Evolutionary conservation across 2,888 invertebrate genomes (phyloP), one percentile per base, ranked within the genome.

Genomic region (Xylophagus ater): DNA sequence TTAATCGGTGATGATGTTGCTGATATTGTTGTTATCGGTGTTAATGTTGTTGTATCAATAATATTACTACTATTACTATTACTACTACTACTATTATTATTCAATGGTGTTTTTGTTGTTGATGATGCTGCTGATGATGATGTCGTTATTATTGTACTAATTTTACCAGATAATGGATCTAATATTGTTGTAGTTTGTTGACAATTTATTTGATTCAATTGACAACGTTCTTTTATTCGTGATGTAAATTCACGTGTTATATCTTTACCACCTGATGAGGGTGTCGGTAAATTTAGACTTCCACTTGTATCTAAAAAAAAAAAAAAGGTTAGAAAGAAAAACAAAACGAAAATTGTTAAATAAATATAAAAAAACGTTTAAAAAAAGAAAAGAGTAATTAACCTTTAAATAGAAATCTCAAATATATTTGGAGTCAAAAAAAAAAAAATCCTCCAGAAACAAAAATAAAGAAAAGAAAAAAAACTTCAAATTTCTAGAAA

Each of bases 81-180:
- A n/a, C n/a, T n/a, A n/a, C n/a, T n/a, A n/a, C n/a, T n/a, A n/a
- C n/a, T n/a, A n/a, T n/a, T n/a, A n/a, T n/a, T n/a, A 60, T 92
- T 92, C 41, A 88, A 88, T 1, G 90, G 90, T 56, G 86, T 80
- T 58, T 84, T 83, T 12, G 68, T 68, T 8, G 32, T 62, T 41
- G 49, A 41, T n/a, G 41, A 5, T 4, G 41, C 21, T 18, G 40
- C 26, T 26, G 41, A 31, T 8, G 38, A 19, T 29, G 37, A 37
- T 26, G 56, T 53, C 37, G 54, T 54, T 38, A 62, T 49, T 40
- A 62, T 54, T 45, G 62, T 63, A 41, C 54, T 58, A 34, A 62
- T 54, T 49, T 58, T 54, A 17, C 59, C 61, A 26, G 59, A 52
- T 7, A 47, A 45, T 32, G 58, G 57, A 41, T 51, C 46, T 15